Base-by-base conservation (phyloP, 2,113 vertebrate genomes). In the Xenopus borealis region DNA sequence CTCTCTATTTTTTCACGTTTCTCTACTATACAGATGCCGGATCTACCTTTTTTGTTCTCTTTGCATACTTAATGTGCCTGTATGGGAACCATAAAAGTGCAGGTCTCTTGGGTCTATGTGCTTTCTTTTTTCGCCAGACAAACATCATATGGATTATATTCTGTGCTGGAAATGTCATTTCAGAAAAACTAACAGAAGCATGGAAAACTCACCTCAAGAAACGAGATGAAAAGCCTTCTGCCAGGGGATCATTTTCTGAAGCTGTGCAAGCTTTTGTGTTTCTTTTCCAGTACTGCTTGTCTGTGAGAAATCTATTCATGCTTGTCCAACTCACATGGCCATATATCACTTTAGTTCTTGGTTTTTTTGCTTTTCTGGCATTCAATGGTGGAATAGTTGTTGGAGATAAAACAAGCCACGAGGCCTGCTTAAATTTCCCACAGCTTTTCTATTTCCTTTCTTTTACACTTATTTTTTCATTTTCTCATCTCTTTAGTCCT, bases 1-100 rank as follows among this genome's bases (percentile, higher is more conserved):
- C 93, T 8, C 93, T 98, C 67, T 98, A 97, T 86, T 99, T 99
- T 87, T 99, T 99, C 81, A 98, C 95, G 44, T 99, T 99, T 80
- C 93, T 99, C 27, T 99, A 99, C 87, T 99, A 99, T 83, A 99
- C 97, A 0, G 97, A 99, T 12, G 85, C 93, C 3, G 97, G 97
- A 23, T 96, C 97, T 9, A 92, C 94, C 6, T 99, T 99, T 89
- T 98, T 99, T 82, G 90, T 89, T 75, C 95, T 99, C 23, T 98
- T 98, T 84, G 84, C 94, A 8, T 99, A 99, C 83, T 90, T 99
- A 78, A 99, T 98, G 97, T 94, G 94, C 33, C 92, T 98, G 66
- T 94, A 98, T 61, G 92, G 94, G 79, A 94, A 94, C 81, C 94
- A 98, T 85, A 95, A 94, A 83, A 93, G 93, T 12, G 90, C 97